A percentile compares a stretch with the other conserved stretches of the same genome.
These are phyloP conservation scores for Dyspetes luteomarginatus DNA, from an alignment of 2,888 invertebrate species.

Conservation along the genomic window DNA sequence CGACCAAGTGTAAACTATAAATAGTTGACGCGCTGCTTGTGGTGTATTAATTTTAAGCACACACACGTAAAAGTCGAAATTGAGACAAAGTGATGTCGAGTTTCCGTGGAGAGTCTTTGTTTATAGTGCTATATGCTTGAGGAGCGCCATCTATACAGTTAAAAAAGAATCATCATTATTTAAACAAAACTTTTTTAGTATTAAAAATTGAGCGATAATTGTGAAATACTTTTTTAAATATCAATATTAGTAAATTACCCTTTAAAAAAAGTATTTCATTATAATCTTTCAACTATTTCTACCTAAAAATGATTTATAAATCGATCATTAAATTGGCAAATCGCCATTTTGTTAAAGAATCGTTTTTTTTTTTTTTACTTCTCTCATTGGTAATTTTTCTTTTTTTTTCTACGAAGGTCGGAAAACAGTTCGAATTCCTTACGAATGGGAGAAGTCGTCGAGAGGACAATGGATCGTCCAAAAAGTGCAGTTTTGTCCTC, in stretches of 20 bases:
- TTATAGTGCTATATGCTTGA: constrained; percentile 15
- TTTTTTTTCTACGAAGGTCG: constrained; percentile 54
- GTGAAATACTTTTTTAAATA: too few relatives aligned
- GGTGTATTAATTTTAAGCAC: constrained; percentile 41
- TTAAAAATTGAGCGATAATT: too few relatives aligned
- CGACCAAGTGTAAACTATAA: constrained; percentile 62
- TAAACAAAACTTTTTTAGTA: too few relatives aligned
- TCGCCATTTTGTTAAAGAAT: too few relatives aligned
- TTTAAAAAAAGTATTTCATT: neutral
- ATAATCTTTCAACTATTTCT: constrained; percentile 1
- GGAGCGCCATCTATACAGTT: neutral
- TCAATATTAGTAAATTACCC: neutral
- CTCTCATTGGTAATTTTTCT: constrained; percentile 5
- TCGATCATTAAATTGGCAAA: too few relatives aligned
- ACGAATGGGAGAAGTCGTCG: constrained; percentile 65
- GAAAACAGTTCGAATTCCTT: constrained; percentile 57
- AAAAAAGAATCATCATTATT: too few relatives aligned
- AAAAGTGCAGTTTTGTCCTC: neutral
- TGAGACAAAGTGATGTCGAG: constrained; percentile 63
- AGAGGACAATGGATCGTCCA: constrained; percentile 56
- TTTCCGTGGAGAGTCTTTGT: constrained; percentile 48
- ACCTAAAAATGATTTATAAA: too few relatives aligned
- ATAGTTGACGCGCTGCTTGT: constrained; percentile 46
- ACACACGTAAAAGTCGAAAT: constrained; percentile 31
- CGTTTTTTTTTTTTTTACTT: too few relatives aligned